Evolutionary conservation across 2,888 invertebrate species (phyloP).

Genomic region (Galerucella pusilla): DNA sequence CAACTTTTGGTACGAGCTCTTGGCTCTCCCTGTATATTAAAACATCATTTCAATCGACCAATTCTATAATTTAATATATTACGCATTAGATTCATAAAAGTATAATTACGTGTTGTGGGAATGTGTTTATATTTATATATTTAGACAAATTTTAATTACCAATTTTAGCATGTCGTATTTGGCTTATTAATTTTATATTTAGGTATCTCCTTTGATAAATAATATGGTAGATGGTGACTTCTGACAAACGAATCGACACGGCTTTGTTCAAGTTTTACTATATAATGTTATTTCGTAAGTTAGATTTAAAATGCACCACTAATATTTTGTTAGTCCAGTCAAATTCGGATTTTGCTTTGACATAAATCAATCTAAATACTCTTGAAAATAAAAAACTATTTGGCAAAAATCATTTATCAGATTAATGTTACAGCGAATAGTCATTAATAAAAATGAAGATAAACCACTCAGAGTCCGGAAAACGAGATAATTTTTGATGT

Average conservation of each 20-base stretch:
- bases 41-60: no score
- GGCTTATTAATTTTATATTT: slow-evolving; percentile 38
- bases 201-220: slow-evolving; percentile 55
- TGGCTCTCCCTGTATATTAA: no score
- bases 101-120: background rate
- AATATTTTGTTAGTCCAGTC: slow-evolving; percentile 28
- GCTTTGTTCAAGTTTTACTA: slow-evolving; percentile 50
- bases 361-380: no score
- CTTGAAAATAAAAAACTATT: no score
- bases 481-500: no score
- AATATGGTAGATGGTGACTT: slow-evolving; percentile 56
- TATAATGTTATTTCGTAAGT: slow-evolving; percentile 52
- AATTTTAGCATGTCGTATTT: slow-evolving; percentile 41
- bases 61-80: no score
- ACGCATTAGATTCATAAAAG: no score
- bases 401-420: no score
- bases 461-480: no score
- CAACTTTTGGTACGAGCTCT: no score
- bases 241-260: slow-evolving; percentile 51
- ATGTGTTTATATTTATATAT: slow-evolving; percentile 13
- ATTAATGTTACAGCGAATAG: no score
- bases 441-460: no score
- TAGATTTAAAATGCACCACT: slow-evolving; percentile 47
- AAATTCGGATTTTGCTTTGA: background rate
- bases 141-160: slow-evolving; percentile 19